Conservation (phyloP, 2,888 invertebrate species). For the Brassicogethes aeneus region DNA sequence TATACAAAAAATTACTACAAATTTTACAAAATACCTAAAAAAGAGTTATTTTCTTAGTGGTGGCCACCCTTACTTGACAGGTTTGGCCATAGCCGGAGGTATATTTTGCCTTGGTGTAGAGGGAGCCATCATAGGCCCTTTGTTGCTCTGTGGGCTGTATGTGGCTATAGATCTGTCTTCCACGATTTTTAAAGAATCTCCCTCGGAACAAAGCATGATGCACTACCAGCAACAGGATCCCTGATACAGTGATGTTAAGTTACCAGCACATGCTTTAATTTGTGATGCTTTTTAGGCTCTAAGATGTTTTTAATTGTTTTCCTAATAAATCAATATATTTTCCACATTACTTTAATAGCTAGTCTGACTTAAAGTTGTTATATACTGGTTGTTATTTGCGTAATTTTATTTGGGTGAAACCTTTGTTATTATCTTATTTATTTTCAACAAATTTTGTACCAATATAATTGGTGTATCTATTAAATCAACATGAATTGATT, state of each 20-base stretch:
- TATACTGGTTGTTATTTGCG: too few relatives aligned
- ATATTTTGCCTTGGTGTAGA: conserved; percentile 95
- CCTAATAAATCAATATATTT: too few relatives aligned
- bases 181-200: conserved; percentile 57
- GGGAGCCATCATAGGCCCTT: conserved; percentile 94
- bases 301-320: neutral
- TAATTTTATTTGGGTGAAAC: too few relatives aligned
- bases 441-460: too few relatives aligned
- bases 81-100: conserved; percentile 94
- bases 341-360: too few relatives aligned
- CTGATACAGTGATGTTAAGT: neutral
- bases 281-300: neutral
- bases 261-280: neutral
- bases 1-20: conserved; percentile 42
- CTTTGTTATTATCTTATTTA: too few relatives aligned
- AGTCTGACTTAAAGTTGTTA: too few relatives aligned
- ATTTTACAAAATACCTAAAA: too few relatives aligned
- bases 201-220: conserved; percentile 21
- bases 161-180: conserved; percentile 82
- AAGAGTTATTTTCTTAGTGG: conserved; percentile 38
- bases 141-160: conserved; percentile 88
- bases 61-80: conserved; percentile 94
- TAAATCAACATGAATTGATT: too few relatives aligned
- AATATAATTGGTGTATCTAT: too few relatives aligned
- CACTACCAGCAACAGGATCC: neutral